These are phyloP conservation scores for Bostrychus sinensis DNA, from an alignment of 2,113 vertebrate species.

Conservation along the genomic window DNA sequence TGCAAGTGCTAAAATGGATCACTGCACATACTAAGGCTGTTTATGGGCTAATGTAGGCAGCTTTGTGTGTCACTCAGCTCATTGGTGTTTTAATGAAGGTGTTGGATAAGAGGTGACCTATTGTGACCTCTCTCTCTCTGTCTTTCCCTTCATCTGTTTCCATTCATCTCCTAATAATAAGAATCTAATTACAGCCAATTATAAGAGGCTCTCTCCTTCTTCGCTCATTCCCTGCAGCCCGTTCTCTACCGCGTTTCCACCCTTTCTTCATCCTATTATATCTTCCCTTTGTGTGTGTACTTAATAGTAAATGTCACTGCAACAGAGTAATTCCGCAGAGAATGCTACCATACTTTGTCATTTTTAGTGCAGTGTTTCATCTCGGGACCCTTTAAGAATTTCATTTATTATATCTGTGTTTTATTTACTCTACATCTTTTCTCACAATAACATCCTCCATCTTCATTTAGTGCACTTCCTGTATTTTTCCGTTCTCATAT, in stretches of 20 bases:
- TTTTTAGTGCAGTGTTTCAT: constrained; percentile 46
- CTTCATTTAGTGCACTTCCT: constrained; percentile 26
- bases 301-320: constrained; percentile 35
- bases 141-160: constrained; percentile 61
- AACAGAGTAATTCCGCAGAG: constrained; percentile 38
- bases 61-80: constrained; percentile 31
- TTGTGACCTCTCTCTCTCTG: constrained; percentile 60
- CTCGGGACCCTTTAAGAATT: constrained; percentile 39
- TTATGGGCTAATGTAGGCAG: constrained; percentile 27
- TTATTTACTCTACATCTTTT: constrained; percentile 6
- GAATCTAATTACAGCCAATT: constrained; percentile 79
- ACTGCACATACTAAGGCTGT: constrained; percentile 30
- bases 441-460: constrained; percentile 25
- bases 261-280: constrained; percentile 49
- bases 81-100: constrained; percentile 72
- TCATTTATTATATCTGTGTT: constrained; percentile 32
- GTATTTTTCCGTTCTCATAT: constrained; percentile 31
- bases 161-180: constrained; percentile 70
- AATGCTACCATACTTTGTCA: constrained; percentile 39
- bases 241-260: constrained; percentile 24
- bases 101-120: constrained; percentile 68
- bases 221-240: constrained; percentile 25
- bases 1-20: constrained; percentile 21
- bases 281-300: constrained; percentile 21
- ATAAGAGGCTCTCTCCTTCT: constrained; percentile 60